Evolutionary conservation across 2,797 vertebrate species (phyloP).

Genomic region (Ctenopoma multispine): DNA sequence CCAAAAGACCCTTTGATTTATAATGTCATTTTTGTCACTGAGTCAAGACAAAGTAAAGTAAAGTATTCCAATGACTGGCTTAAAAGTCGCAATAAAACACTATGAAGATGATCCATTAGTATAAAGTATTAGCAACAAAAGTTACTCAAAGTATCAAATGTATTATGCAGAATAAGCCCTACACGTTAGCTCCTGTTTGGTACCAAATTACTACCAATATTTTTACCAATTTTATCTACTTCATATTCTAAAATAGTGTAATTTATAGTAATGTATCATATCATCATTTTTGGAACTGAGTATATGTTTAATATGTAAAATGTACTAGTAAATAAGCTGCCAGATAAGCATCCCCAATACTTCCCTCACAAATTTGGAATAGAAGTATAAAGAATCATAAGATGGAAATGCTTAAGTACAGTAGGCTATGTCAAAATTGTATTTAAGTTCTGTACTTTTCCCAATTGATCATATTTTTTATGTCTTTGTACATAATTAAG

Average conservation of each 20-base stretch:
- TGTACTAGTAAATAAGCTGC: neutral
- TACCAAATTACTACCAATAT: too few species aligned
- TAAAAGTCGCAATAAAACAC: neutral
- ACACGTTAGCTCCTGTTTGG: too few species aligned
- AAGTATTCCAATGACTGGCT: too few species aligned
- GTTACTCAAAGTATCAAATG: neutral
- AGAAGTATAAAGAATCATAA: neutral
- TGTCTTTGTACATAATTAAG: neutral
- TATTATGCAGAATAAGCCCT: neutral
- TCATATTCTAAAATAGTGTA: neutral
- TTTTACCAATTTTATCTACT: too few species aligned
- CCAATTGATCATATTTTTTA: neutral
- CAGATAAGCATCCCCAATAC: too few species aligned
- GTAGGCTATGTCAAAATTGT: neutral
- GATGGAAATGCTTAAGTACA: neutral
- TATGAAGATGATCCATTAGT: neutral
- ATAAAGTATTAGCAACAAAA: constrained; percentile 1
- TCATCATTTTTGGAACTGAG: neutral
- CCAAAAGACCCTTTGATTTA: too few species aligned
- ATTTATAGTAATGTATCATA: neutral
- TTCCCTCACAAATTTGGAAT: neutral
- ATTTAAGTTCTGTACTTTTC: neutral
- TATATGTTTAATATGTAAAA: neutral
- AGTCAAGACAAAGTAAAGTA: neutral
- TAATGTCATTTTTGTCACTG: neutral